phyloP scores from a whole-genome alignment of 2,797 vertebrate genomes.

The Sebastes trivittatus region DNA sequence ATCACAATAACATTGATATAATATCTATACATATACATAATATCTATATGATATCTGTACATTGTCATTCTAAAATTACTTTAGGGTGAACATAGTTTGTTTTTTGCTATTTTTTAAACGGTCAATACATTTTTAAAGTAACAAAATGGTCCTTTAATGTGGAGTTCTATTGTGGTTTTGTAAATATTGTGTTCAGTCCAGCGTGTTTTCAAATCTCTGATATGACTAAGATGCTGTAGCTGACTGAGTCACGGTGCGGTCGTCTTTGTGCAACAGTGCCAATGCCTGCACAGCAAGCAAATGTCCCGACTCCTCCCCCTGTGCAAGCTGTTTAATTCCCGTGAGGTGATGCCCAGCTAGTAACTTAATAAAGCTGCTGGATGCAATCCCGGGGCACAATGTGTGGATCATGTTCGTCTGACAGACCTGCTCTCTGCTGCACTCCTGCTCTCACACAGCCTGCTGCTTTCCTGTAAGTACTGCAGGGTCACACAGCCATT shows the following conservation, averaged over 20 bases:
- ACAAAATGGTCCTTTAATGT: not conserved
- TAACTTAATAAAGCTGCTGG: conserved; percentile 78
- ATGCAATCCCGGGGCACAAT: conserved; percentile 66
- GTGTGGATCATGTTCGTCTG: conserved; percentile 68
- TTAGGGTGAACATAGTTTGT: not conserved
- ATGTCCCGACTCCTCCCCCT: conserved; percentile 65
- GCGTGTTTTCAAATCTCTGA: conserved; percentile 1
- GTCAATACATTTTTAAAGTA: not conserved
- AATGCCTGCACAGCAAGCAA: conserved; percentile 46
- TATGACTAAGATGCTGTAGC: conserved; percentile 36
- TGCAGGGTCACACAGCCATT: conserved; percentile 29
- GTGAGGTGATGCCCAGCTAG: conserved; percentile 64
- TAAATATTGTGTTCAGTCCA: not conserved
- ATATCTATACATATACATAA: not conserved
- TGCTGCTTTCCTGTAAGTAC: conserved; percentile 62
- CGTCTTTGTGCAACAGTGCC: conserved; percentile 10
- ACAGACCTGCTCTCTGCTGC: conserved; percentile 57
- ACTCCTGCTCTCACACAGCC: conserved; percentile 45
- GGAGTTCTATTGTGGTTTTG: not conserved
- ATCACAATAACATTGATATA: not conserved
- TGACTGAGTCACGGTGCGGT: conserved; percentile 17
- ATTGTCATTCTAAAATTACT: not conserved
- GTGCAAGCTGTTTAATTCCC: conserved; percentile 60
- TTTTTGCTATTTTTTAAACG: not conserved
- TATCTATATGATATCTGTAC: not conserved